Evolutionary conservation across 1,140 invertebrate species (phyloP).

Genomic region (Pararge aegeria): DNA sequence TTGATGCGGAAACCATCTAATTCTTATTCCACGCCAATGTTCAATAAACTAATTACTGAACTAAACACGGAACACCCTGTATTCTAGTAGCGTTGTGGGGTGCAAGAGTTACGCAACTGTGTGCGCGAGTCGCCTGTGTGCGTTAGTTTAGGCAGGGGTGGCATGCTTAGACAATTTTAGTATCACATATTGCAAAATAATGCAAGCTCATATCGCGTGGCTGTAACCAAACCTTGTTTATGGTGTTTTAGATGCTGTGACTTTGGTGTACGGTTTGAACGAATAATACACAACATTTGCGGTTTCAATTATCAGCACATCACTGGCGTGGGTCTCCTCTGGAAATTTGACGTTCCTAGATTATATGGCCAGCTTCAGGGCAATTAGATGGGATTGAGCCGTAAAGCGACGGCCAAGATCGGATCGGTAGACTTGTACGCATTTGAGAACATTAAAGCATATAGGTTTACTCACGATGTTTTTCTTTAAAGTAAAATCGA

Average conservation of each 20-base stretch:
- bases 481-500: too few species aligned
- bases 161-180: conserved; percentile 73
- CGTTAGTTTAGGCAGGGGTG: conserved; percentile 63
- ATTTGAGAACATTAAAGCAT: too few species aligned
- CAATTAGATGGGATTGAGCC: too few species aligned
- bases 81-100: conserved; percentile 43
- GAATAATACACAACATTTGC: too few species aligned
- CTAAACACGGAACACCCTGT: conserved; percentile 42
- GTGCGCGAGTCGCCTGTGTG: conserved; percentile 40
- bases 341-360: too few species aligned
- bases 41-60: conserved; percentile 16
- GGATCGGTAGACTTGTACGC: too few species aligned
- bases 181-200: conserved; percentile 70
- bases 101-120: conserved; percentile 47
- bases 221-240: conserved; percentile 38
- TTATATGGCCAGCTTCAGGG: too few species aligned
- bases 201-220: conserved; percentile 40
- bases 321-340: too few species aligned
- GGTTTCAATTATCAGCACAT: background rate
- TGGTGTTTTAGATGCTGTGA: conserved; percentile 25
- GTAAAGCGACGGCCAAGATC: too few species aligned
- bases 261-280: background rate
- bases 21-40: background rate
- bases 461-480: too few species aligned
- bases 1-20: too few species aligned